Evolutionary conservation across 2,888 invertebrate species (phyloP).

Genomic region (Metalampra italica): DNA sequence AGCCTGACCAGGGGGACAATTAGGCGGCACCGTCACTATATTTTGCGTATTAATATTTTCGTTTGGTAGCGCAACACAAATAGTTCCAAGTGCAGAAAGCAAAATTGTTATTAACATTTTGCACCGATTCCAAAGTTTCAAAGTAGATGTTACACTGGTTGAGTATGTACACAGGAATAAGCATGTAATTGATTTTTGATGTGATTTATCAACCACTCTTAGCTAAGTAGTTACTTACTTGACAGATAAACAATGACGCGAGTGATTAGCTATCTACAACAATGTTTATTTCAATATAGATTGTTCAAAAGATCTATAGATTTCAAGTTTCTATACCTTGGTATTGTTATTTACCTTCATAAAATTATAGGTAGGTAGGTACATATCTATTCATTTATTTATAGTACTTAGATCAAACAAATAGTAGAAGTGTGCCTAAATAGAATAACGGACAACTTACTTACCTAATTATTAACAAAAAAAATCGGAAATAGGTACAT

Average conservation of each 20-base stretch:
- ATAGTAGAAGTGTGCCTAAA: no score
- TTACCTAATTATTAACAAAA: no score
- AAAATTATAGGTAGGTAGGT: neutral
- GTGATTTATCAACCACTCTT: constrained; percentile 25
- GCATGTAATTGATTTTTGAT: constrained; percentile 36
- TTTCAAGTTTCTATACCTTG: neutral
- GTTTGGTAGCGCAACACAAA: constrained; percentile 3
- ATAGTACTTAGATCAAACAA: no score
- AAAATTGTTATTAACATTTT: constrained; percentile 16
- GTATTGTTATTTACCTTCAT: neutral
- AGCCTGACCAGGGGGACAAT: constrained; percentile 21
- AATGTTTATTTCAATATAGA: constrained; percentile 6
- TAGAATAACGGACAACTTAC: no score
- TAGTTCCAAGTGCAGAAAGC: neutral
- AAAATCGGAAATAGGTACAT: neutral
- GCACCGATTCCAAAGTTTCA: neutral
- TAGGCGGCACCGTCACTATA: constrained; percentile 20
- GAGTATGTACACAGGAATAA: constrained; percentile 7
- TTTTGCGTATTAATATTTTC: constrained; percentile 3
- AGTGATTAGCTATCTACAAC: constrained; percentile 26
- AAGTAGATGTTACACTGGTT: neutral
- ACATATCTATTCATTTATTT: neutral
- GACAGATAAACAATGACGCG: constrained; percentile 14
- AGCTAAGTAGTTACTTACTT: constrained; percentile 15
- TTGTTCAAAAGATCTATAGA: neutral